A percentile compares a stretch with the other conserved stretches of the same genome.
These are phyloP conservation scores for Listrodromus nycthemerus DNA, from an alignment of 2,888 invertebrate genomes.

Conservation along the genomic window DNA sequence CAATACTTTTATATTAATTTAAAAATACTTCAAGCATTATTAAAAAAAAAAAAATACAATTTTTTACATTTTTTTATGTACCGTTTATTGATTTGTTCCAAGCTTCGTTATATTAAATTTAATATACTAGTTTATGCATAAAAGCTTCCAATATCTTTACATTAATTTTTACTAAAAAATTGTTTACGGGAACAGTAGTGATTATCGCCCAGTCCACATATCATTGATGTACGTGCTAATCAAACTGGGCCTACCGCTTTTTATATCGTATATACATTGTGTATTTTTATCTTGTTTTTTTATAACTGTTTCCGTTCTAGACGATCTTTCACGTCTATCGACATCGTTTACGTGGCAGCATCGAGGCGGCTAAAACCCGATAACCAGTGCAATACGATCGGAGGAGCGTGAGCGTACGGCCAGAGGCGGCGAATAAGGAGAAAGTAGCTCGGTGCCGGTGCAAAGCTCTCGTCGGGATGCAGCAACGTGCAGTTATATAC, in stretches of 20 bases:
- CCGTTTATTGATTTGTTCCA: too few relatives aligned
- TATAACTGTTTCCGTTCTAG: background rate
- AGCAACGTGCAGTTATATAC: conserved; percentile 13
- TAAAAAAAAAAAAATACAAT: too few relatives aligned
- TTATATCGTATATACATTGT: background rate
- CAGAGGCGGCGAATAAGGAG: conserved; percentile 40
- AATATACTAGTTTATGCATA: too few relatives aligned
- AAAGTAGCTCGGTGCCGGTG: conserved; percentile 40
- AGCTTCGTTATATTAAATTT: too few relatives aligned
- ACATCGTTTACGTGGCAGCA: background rate
- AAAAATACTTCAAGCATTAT: too few relatives aligned
- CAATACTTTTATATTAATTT: too few relatives aligned
- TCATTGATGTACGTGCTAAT: background rate
- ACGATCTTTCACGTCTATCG: conserved; percentile 1
- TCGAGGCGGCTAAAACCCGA: background rate
- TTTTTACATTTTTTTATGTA: too few relatives aligned
- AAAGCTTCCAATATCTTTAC: too few relatives aligned
- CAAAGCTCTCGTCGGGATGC: conserved; percentile 19
- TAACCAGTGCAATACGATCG: conserved; percentile 11
- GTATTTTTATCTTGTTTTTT: background rate
- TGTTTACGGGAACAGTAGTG: background rate
- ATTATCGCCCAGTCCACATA: background rate
- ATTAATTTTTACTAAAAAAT: too few relatives aligned
- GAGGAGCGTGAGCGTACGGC: conserved; percentile 18
- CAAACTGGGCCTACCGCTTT: background rate